Conservation (phyloP, 2,888 invertebrate genomes). For the Oligia strigilis region DNA sequence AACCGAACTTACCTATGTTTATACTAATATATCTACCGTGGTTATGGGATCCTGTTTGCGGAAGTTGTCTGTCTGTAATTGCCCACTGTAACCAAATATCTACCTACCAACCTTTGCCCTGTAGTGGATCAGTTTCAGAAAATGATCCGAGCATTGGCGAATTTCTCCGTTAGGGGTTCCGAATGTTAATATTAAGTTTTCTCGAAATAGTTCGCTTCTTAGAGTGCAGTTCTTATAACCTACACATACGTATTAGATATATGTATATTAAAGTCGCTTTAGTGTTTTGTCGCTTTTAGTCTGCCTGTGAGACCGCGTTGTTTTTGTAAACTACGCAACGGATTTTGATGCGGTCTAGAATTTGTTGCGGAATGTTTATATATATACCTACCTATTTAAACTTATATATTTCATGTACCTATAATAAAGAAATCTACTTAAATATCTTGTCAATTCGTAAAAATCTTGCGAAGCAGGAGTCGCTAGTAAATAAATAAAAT, state of each 20-base stretch:
- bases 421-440: neutral
- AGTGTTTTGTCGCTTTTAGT: no score
- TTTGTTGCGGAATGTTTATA: neutral
- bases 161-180: neutral
- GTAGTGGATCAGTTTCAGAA: neutral
- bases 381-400: neutral
- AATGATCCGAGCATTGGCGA: neutral
- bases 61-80: neutral
- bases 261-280: neutral
- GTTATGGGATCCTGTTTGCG: neutral
- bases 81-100: no score
- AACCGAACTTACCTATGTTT: neutral
- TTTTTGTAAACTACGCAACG: neutral
- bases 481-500: neutral
- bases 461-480: no score
- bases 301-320: neutral
- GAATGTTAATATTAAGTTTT: neutral
- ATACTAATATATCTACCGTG: neutral
- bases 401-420: neutral
- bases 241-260: neutral
- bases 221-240: neutral
- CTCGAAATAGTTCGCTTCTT: neutral
- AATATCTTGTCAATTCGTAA: neutral
- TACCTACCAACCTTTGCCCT: no score
- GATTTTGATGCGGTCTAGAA: neutral